These are phyloP conservation scores for Phocides pigmalion DNA, from an alignment of 1,140 invertebrate genomes.

Conservation along the genomic window DNA sequence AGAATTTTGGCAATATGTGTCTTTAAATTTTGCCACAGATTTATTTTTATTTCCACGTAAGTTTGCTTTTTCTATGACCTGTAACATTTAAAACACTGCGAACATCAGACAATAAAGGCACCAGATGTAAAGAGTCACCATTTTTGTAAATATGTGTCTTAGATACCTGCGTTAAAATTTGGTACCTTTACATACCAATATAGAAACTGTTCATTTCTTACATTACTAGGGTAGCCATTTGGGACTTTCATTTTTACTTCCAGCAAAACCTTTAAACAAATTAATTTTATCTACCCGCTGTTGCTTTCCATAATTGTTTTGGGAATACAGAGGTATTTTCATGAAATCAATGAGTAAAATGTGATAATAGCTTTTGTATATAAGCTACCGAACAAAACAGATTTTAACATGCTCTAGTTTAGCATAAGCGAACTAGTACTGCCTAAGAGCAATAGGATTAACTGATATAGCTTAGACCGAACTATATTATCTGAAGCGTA, in stretches of 20 bases:
- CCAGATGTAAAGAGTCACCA: neutral
- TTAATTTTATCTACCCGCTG: neutral
- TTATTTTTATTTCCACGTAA: neutral
- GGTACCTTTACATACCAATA: no score
- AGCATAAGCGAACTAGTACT: no score
- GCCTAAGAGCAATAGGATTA: no score
- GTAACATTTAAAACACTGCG: neutral
- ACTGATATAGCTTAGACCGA: no score
- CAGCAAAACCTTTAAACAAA: no score
- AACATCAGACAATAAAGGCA: neutral
- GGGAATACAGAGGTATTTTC: neutral
- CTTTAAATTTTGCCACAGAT: neutral
- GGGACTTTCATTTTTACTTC: neutral
- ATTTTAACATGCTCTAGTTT: no score
- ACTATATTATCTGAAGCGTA: no score
- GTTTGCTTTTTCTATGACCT: neutral
- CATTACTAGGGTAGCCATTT: neutral
- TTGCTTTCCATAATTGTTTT: neutral
- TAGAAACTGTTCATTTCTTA: neutral
- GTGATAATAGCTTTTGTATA: neutral
- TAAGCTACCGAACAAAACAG: no score
- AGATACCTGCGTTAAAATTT: no score
- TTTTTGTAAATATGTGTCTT: neutral
- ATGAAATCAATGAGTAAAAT: neutral
- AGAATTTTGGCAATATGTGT: neutral